Percentiles rank a stretch among this genome's conserved stretches.
phyloP scores from a whole-genome alignment of 2,797 vertebrate species.

The Spondyliosoma cantharus region DNA sequence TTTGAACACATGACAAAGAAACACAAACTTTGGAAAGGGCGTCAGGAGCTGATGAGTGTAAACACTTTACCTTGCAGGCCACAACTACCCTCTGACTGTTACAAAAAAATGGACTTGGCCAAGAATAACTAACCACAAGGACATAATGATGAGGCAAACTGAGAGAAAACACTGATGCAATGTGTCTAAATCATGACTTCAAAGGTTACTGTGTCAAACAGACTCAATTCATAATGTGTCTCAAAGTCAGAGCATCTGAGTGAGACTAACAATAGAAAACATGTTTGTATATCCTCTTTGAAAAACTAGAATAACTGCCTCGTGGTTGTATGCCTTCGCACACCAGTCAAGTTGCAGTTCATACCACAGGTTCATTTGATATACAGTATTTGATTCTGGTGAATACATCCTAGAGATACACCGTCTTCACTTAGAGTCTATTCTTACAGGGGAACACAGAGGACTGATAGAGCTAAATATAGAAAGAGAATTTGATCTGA shows the following conservation, averaged over 20 bases:
- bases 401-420: too few relatives aligned
- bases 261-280: conserved; percentile 8
- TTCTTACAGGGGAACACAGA: too few relatives aligned
- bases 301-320: background rate
- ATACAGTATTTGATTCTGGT: too few relatives aligned
- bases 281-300: background rate
- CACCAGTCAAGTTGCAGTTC: too few relatives aligned
- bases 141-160: conserved; percentile 18
- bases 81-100: conserved; percentile 14
- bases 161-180: conserved; percentile 44
- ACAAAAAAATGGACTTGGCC: conserved; percentile 13
- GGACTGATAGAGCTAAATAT: too few relatives aligned
- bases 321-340: too few relatives aligned
- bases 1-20: conserved; percentile 28
- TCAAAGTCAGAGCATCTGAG: conserved; percentile 23
- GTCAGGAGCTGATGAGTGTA: conserved; percentile 28
- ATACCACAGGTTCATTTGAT: too few relatives aligned
- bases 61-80: conserved; percentile 27
- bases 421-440: too few relatives aligned
- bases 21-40: conserved; percentile 15
- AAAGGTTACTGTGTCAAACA: conserved; percentile 26
- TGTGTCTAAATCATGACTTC: conserved; percentile 22
- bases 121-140: conserved; percentile 40
- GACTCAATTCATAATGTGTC: conserved; percentile 17
- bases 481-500: too few relatives aligned